Evolutionary conservation across 2,888 invertebrate genomes (phyloP).

Genomic region (Artemia sp.): DNA sequence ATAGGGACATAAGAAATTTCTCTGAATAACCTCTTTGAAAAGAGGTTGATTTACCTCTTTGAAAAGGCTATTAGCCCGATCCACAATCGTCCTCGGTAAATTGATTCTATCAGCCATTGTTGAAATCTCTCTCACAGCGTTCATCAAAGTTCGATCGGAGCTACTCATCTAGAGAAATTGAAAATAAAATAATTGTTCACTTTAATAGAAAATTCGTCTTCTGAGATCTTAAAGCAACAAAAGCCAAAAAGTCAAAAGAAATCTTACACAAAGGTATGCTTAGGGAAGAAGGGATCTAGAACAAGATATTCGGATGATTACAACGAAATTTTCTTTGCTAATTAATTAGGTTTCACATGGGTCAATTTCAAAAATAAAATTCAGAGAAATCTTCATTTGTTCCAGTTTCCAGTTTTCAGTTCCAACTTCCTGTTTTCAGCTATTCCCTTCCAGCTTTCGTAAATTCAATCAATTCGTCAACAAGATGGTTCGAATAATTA

Average conservation of each 20-base stretch:
- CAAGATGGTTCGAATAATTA: no score
- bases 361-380: no score
- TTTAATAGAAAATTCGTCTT: conserved; percentile 4
- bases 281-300: not conserved
- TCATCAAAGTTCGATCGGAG: conserved; percentile 81
- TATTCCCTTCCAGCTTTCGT: no score
- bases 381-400: no score
- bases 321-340: conserved; percentile 6
- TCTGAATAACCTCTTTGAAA: no score
- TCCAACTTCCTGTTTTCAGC: no score
- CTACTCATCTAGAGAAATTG: conserved; percentile 61
- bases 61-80: conserved; percentile 86
- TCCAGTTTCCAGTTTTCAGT: no score
- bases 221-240: not conserved
- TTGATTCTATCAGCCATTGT: conserved; percentile 98
- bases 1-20: no score
- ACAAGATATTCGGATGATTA: not conserved
- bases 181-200: conserved; percentile 17
- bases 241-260: no score
- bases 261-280: not conserved
- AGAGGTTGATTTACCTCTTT: conserved; percentile 47
- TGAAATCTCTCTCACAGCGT: conserved; percentile 89
- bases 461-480: no score
- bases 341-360: not conserved
- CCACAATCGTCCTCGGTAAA: conserved; percentile 87